Base-by-base conservation (phyloP, 2,888 invertebrate genomes). In the Zygaena filipendulae region DNA sequence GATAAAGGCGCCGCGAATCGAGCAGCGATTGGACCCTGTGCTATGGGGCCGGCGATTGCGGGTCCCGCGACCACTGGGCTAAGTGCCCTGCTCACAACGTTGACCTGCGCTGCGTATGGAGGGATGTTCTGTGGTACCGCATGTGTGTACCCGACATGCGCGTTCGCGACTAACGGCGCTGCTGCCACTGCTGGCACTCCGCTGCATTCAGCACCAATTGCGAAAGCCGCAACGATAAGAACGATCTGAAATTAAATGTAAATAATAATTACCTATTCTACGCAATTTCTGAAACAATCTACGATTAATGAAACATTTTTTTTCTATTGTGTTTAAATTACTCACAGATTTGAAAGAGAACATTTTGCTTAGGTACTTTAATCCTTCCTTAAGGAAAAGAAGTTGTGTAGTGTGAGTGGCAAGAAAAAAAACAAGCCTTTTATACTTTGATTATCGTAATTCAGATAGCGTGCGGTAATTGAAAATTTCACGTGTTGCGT, bases 51-150 rank as follows among this genome's bases (percentile, higher is more conserved):
- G 2, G 49, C 47, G 4, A 50, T 48, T 3, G 44, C 39, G 3
- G 61, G 56, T 1, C 61, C 66, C 28, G 81, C 74, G 11, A 75
- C 43, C n/a, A 63, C 38, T 12, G 70, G 62, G 23, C 59, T 70
- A 2, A 75, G 43, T 18, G 70, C 69, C 43, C 64, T 72, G 35
- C 63, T 83, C 36, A 79, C 77, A 6, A 84, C 72, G 56, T 71
- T 86, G 32, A 84, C 61, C 55, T 86, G 84, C 2, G 84, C 80
- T 2, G 85, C 84, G 42, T 82, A 84, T 2, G 86, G 86, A 25
- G 84, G 81, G 22, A 85, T 69, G 40, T 85, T 86, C 39, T 84
- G 84, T 0, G 86, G 86, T 12, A 85, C 74, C 9, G 84, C 81
- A 43, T 75, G 81, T 30, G 67, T 70, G 41, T 85, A 85, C 9